A percentile compares a stretch with the other conserved stretches of the same genome.
phyloP scores from a whole-genome alignment of 2,113 vertebrate genomes.

The Anoplopoma fimbria region DNA sequence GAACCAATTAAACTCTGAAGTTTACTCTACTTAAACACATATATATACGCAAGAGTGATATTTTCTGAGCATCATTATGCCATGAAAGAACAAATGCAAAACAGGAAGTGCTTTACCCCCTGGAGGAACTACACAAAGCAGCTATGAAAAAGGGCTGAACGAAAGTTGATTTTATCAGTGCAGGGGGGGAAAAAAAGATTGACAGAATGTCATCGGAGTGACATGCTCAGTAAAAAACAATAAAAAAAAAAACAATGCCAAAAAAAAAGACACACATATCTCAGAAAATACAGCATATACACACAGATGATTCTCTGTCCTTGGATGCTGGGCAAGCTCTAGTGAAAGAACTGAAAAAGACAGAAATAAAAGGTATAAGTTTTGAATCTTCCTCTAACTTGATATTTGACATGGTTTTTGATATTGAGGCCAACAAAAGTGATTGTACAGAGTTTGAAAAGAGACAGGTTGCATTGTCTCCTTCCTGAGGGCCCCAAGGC shows the following conservation, averaged over 20 bases:
- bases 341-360: not conserved
- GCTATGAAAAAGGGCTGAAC: not conserved
- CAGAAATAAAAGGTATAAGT: not conserved
- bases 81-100: not conserved
- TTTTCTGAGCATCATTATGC: not conserved
- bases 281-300: not conserved
- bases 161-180: constrained; percentile 2
- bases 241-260: not conserved
- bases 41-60: not conserved
- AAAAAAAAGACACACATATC: not conserved
- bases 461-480: not conserved
- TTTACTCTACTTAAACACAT: not conserved
- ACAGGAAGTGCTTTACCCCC: not conserved
- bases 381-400: not conserved
- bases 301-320: not conserved
- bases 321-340: not conserved
- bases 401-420: not conserved
- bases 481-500: not conserved
- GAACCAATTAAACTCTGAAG: not conserved
- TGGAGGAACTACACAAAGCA: not conserved
- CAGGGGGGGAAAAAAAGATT: not conserved
- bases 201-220: constrained; percentile 25
- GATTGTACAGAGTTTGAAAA: not conserved
- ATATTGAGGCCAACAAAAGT: not conserved
- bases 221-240: not conserved